phyloP scores from a whole-genome alignment of 2,888 invertebrate genomes.

The Ectropis crepuscularia region DNA sequence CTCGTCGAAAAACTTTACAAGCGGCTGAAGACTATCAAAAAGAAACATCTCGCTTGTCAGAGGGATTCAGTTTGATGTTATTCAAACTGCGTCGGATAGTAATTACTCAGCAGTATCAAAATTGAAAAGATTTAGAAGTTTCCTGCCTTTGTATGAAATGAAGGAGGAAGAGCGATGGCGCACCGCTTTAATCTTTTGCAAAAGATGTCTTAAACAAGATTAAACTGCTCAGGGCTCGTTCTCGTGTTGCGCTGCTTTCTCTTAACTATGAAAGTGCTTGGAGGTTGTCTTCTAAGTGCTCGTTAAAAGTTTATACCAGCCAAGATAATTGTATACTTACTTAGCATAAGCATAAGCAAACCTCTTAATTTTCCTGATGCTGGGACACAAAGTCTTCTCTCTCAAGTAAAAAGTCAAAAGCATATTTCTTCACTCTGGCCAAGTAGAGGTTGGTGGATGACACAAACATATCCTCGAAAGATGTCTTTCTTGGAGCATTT shows the following conservation, averaged over 20 bases:
- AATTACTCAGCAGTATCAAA: slow-evolving; percentile 10
- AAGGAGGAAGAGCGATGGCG: slow-evolving; percentile 1
- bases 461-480: too few species aligned
- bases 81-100: slow-evolving; percentile 4
- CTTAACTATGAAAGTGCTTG: neutral
- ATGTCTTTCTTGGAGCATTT: too few species aligned
- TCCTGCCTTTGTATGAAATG: slow-evolving; percentile 9
- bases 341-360: too few species aligned
- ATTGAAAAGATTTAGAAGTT: slow-evolving; percentile 18
- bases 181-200: slow-evolving; percentile 8
- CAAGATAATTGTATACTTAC: too few species aligned
- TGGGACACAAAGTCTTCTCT: too few species aligned
- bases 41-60: neutral
- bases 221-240: slow-evolving; percentile 2
- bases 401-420: too few species aligned
- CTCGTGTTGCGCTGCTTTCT: neutral
- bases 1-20: neutral
- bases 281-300: neutral
- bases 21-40: neutral
- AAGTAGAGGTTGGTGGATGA: too few species aligned
- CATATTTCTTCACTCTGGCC: too few species aligned
- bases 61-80: slow-evolving; percentile 5
- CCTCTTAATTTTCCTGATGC: too few species aligned
- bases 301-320: too few species aligned
- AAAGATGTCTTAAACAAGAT: slow-evolving; percentile 4